These are phyloP conservation scores for Percina caprodes DNA, from an alignment of 2,113 vertebrate genomes.

Conservation along the genomic window DNA sequence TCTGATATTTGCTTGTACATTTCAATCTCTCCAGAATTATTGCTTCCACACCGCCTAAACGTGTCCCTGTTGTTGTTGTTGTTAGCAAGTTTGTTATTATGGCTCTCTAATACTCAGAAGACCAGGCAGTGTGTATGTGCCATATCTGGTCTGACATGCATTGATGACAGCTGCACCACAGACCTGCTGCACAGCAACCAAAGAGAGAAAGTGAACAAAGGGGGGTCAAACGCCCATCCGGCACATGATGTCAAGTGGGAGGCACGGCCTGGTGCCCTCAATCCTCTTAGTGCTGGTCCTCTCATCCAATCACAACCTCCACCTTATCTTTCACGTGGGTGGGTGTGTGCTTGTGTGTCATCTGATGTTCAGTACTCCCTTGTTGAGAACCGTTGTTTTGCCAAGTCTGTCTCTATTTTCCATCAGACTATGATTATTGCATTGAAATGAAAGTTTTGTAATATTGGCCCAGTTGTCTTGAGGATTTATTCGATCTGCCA, in stretches of 20 bases:
- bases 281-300: constrained; percentile 62
- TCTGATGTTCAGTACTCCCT: constrained; percentile 15
- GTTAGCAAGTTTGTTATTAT: not conserved
- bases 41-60: not conserved
- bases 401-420: constrained; percentile 3
- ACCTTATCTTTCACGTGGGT: constrained; percentile 7
- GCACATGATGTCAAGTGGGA: constrained; percentile 64
- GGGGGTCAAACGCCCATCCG: not conserved
- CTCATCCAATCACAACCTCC: constrained; percentile 51
- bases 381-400: not conserved
- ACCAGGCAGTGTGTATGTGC: not conserved
- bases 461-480: not conserved
- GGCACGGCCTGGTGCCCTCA: constrained; percentile 66
- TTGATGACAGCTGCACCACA: constrained; percentile 14
- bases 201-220: not conserved
- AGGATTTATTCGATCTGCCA: not conserved
- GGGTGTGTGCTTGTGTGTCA: constrained; percentile 24
- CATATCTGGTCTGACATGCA: constrained; percentile 22
- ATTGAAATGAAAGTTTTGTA: not conserved
- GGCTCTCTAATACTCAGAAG: not conserved
- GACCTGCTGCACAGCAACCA: constrained; percentile 1
- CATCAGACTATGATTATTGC: not conserved
- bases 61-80: not conserved
- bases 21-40: not conserved
- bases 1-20: not conserved